A percentile compares a stretch with the other conserved stretches of the same genome.
phyloP scores from a whole-genome alignment of 2,888 invertebrate species.

The Coleophora flavipennella region DNA sequence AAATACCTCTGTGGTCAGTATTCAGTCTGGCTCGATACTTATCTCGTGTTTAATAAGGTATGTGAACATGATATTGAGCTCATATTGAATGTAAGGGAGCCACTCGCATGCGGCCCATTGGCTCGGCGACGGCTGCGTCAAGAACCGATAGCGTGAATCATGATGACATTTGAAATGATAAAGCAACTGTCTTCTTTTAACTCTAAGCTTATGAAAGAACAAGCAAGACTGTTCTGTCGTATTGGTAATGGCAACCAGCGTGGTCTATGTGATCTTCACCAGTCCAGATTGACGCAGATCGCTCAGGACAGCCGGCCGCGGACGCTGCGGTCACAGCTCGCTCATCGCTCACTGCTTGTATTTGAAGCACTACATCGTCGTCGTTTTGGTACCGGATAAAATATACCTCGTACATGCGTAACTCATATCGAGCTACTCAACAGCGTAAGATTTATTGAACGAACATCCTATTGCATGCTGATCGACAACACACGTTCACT shows the following conservation, averaged over 20 bases:
- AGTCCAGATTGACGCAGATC: slow-evolving; percentile 17
- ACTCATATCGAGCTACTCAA: too few species aligned
- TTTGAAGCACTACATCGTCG: background rate
- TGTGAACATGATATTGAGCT: slow-evolving; percentile 49
- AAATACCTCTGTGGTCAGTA: slow-evolving; percentile 24
- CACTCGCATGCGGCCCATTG: slow-evolving; percentile 41
- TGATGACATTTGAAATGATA: slow-evolving; percentile 15
- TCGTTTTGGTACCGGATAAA: too few species aligned
- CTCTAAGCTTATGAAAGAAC: too few species aligned
- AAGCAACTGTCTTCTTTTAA: background rate
- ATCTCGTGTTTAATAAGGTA: slow-evolving; percentile 49
- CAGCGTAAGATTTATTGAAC: too few species aligned
- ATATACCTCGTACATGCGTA: too few species aligned
- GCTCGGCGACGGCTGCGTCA: slow-evolving; percentile 19
- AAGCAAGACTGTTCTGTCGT: background rate
- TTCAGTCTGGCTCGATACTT: slow-evolving; percentile 32
- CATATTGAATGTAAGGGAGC: slow-evolving; percentile 32
- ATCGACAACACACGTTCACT: too few species aligned
- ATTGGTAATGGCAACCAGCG: too few species aligned
- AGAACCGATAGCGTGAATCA: slow-evolving; percentile 14
- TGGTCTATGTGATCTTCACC: background rate
- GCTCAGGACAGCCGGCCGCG: slow-evolving; percentile 22
- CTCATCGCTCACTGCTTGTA: slow-evolving; percentile 9
- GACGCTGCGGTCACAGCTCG: slow-evolving; percentile 23
- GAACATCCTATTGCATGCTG: too few species aligned